phyloP scores from a whole-genome alignment of 2,888 invertebrate species.

The Drosophila anomalata region DNA sequence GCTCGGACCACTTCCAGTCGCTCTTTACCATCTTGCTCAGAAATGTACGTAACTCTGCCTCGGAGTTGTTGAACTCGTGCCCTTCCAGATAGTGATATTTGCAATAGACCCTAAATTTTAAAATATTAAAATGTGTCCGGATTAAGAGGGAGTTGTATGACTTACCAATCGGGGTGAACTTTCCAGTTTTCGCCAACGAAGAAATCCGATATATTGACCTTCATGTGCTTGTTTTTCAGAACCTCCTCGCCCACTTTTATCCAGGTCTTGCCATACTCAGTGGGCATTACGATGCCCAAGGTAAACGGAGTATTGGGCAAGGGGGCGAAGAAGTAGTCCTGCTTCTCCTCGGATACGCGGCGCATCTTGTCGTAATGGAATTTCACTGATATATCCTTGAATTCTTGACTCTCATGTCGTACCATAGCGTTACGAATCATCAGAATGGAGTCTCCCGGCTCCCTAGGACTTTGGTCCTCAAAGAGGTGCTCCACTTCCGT shows the following conservation, averaged over 20 bases:
- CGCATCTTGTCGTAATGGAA: conserved; percentile 94
- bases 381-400: conserved; percentile 88
- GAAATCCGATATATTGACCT: conserved; percentile 89
- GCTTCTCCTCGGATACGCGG: conserved; percentile 91
- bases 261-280: conserved; percentile 87
- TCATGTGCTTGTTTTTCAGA: conserved; percentile 87
- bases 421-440: conserved; percentile 88
- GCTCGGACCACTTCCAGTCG: conserved; percentile 87
- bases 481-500: conserved; percentile 96
- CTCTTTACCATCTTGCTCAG: conserved; percentile 87
- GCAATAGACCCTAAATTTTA: conserved; percentile 89
- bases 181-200: conserved; percentile 90
- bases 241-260: conserved; percentile 91
- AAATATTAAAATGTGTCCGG: not conserved
- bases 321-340: conserved; percentile 93
- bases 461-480: conserved; percentile 87
- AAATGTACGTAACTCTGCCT: conserved; percentile 91
- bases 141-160: fast-evolving
- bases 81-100: conserved; percentile 93
- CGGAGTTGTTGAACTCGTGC: conserved; percentile 89
- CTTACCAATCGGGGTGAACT: conserved; percentile 93
- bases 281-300: conserved; percentile 92
- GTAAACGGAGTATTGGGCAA: conserved; percentile 94
- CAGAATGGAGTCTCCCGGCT: conserved; percentile 86
- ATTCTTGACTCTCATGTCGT: conserved; percentile 87